Percentiles rank a stretch among this genome's conserved stretches.
Conservation (phyloP, 1,140 invertebrate species). For the Chlorops oryzae region DNA sequence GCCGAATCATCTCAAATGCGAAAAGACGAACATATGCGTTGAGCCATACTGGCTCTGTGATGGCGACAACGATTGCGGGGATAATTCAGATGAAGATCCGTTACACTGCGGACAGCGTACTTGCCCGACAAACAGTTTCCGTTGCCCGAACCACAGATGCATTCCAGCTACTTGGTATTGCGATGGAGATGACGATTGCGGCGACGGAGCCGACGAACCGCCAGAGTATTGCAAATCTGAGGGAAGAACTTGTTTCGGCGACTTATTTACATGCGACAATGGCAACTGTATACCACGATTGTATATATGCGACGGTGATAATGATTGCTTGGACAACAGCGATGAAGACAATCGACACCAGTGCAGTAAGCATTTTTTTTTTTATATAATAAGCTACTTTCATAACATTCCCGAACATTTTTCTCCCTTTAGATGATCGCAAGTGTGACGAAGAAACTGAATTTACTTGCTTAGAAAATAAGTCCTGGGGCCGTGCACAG, state of each 20-base stretch:
- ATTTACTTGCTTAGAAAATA: slow-evolving; percentile 84
- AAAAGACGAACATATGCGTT: slow-evolving; percentile 90
- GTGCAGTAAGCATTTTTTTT: slow-evolving; percentile 70
- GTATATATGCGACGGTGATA: slow-evolving; percentile 94
- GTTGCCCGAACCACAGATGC: slow-evolving; percentile 78
- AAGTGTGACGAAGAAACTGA: slow-evolving; percentile 89
- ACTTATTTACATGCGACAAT: slow-evolving; percentile 93
- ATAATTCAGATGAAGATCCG: slow-evolving; percentile 90
- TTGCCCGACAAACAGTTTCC: slow-evolving; percentile 86
- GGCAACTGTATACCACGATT: slow-evolving; percentile 93
- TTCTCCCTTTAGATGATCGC: slow-evolving; percentile 60
- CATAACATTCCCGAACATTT: neutral
- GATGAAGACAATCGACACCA: slow-evolving; percentile 88
- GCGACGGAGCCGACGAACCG: slow-evolving; percentile 83
- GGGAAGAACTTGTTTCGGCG: slow-evolving; percentile 90
- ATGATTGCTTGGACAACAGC: slow-evolving; percentile 82
- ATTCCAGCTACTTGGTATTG: slow-evolving; percentile 90
- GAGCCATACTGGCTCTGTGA: slow-evolving; percentile 93
- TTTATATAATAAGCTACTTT: neutral
- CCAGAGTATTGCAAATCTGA: slow-evolving; percentile 88
- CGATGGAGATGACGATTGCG: slow-evolving; percentile 77
- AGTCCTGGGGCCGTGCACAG: slow-evolving; percentile 82
- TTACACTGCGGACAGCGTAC: slow-evolving; percentile 80
- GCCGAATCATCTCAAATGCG: slow-evolving; percentile 80
- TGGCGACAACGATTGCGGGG: slow-evolving; percentile 92